Conservation (phyloP, 2,888 invertebrate genomes). For the Dioctria linearis region DNA sequence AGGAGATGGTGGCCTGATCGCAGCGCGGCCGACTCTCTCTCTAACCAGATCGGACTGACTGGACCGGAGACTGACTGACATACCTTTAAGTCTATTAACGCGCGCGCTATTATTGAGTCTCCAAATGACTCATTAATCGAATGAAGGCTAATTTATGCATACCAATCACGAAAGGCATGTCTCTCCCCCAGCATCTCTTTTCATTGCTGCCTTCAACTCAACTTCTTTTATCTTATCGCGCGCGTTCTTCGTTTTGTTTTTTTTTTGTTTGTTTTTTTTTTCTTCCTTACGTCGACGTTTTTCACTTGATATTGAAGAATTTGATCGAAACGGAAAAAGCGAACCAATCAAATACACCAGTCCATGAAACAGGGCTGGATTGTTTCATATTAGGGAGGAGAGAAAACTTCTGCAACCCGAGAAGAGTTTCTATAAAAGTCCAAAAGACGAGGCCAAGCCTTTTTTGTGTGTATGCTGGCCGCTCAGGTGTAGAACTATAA, state of each 20-base stretch:
- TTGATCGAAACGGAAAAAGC: neutral
- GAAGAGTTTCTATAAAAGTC: neutral
- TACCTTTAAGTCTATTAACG: neutral
- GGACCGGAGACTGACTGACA: conserved; percentile 10
- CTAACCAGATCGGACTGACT: neutral
- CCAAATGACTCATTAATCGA: conserved; percentile 41
- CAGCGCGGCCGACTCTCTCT: neutral
- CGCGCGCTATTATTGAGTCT: conserved; percentile 41
- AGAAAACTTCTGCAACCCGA: conserved; percentile 9
- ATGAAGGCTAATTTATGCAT: conserved; percentile 41
- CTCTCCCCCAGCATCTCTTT: neutral
- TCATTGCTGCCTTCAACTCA: conserved; percentile 1
- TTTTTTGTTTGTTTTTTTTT: neutral
- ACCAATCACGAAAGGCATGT: conserved; percentile 30
- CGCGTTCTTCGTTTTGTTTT: neutral
- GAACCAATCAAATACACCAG: conserved; percentile 29
- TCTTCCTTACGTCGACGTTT: neutral
- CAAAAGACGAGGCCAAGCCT: conserved; percentile 11
- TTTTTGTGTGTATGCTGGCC: neutral
- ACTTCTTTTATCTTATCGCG: neutral
- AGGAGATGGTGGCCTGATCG: neutral
- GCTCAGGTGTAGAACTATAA: conserved; percentile 31
- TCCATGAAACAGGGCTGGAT: conserved; percentile 10
- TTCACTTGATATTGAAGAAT: neutral
- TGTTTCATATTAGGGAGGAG: conserved; percentile 11